Evolutionary conservation across 2,888 invertebrate genomes (phyloP), one percentile per base, ranked within the genome.

Genomic region (Drosophila atripex): DNA sequence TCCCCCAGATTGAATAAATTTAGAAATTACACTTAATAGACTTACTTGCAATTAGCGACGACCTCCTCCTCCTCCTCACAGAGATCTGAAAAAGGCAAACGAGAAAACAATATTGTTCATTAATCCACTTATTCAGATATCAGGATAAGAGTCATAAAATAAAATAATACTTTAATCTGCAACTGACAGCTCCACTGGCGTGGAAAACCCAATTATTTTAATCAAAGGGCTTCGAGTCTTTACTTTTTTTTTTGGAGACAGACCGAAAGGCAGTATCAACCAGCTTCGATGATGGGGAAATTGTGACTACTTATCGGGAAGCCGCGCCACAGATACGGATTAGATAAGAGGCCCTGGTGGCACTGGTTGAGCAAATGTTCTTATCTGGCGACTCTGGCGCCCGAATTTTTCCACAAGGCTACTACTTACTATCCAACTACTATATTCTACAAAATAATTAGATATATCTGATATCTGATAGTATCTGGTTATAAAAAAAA

Each of bases 1-100:
- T 6, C 0, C 16, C 32, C 4, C 21, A 23, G 21, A 47, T 61
- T 82, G 76, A 73, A 79, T 73, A 76, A 73, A 76, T 77, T 64
- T 53, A 78, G 77, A 77, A 80, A 80, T 56, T 77, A 72, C 66
- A 60, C 71, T 77, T 66, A 66, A 84, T 78, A 72, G 28, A 28
- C 84, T 78, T 47, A 65, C 65, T 53, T 65, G 65, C 66, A 53
- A 65, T 65, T 65, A 65, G 65, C 39, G 66, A 64, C 28, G 21
- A 21, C 30, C 53, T 46, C 71, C 45, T 54, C 55, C 54, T 51
- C 14, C 45, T 28, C 18, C 28, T 38, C 3, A 0, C 28, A 54
- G 46, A 50, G 71, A 70, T 61, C 70, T 71, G 55, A 28, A 70
- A 70, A 60, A 54, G 52, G 43, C 11, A 11, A 12, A 30, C n/a